Evolutionary conservation across 2,888 invertebrate species (phyloP).

Genomic region (Galeopsomyia nigrocyanea): DNA sequence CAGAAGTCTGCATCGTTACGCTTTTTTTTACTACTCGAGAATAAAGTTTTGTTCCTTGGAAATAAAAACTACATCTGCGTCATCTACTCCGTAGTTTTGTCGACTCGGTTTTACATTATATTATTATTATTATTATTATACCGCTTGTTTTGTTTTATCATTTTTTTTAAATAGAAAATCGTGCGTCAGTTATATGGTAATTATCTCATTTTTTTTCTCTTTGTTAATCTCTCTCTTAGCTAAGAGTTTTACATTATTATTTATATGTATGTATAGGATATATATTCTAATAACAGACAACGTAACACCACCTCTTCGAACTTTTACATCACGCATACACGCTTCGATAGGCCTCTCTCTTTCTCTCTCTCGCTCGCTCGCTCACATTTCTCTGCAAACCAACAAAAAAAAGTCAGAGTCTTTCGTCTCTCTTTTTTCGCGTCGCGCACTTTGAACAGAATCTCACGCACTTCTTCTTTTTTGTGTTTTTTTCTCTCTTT

Average conservation of each 20-base stretch:
- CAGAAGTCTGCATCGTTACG: constrained; percentile 22
- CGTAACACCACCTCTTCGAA: constrained; percentile 28
- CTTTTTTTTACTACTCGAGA: neutral
- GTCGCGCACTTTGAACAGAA: neutral
- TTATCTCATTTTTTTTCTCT: too few relatives aligned
- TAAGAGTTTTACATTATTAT: too few relatives aligned
- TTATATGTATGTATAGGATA: constrained; percentile 31
- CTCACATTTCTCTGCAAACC: constrained; percentile 2
- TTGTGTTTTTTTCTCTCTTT: constrained; percentile 31
- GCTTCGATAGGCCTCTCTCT: constrained; percentile 33
- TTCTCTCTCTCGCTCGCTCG: constrained; percentile 19
- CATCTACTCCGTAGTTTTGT: constrained; percentile 17
- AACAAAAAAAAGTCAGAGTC: constrained; percentile 18
- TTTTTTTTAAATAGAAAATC: constrained; percentile 44
- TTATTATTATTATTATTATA: neutral
- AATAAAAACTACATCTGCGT: constrained; percentile 21
- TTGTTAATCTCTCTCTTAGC: too few relatives aligned
- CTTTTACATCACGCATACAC: constrained; percentile 9
- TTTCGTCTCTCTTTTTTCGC: too few relatives aligned
- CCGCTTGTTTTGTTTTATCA: constrained; percentile 19
- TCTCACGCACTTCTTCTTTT: constrained; percentile 30
- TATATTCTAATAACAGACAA: constrained; percentile 44
- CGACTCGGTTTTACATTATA: constrained; percentile 28
- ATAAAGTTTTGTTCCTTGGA: constrained; percentile 4
- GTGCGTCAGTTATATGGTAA: constrained; percentile 33